Evolutionary conservation across 2,888 invertebrate species (phyloP).

Genomic region (Unio delphinus): DNA sequence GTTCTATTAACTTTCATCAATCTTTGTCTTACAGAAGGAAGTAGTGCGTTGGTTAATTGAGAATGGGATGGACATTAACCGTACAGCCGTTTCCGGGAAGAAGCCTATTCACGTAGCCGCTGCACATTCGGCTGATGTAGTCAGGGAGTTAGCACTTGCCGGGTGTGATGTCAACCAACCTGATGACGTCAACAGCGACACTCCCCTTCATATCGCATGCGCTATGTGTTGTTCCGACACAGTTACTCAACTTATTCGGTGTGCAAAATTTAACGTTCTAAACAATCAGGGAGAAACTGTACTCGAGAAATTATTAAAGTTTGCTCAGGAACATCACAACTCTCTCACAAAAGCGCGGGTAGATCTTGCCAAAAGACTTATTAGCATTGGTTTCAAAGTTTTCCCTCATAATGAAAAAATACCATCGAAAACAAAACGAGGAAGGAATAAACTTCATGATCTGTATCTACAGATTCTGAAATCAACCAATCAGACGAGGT

Average conservation of each 20-base stretch:
- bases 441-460: conserved; percentile 31
- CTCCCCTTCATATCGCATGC: conserved; percentile 51
- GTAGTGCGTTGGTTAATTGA: conserved; percentile 19
- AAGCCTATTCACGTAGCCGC: conserved; percentile 43
- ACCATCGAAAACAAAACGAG: not conserved
- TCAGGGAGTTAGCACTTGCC: conserved; percentile 25
- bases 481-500: conserved; percentile 12
- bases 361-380: conserved; percentile 36
- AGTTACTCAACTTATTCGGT: conserved; percentile 33
- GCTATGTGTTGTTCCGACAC: conserved; percentile 27
- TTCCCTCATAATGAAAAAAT: not conserved
- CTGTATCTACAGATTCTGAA: conserved; percentile 23
- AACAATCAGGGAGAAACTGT: conserved; percentile 46
- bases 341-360: conserved; percentile 45
- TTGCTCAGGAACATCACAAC: conserved; percentile 25
- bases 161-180: conserved; percentile 47
- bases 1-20: too few species aligned
- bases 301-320: conserved; percentile 39
- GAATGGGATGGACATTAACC: conserved; percentile 23
- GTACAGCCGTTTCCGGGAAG: conserved; percentile 33
- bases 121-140: conserved; percentile 26
- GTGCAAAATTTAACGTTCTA: conserved; percentile 41
- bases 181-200: conserved; percentile 42
- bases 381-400: conserved; percentile 38
- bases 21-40: conserved; percentile 17